Percentiles rank a stretch among this genome's conserved stretches.
phyloP scores from a whole-genome alignment of 2,113 vertebrate genomes.

The Hylia prasina region DNA sequence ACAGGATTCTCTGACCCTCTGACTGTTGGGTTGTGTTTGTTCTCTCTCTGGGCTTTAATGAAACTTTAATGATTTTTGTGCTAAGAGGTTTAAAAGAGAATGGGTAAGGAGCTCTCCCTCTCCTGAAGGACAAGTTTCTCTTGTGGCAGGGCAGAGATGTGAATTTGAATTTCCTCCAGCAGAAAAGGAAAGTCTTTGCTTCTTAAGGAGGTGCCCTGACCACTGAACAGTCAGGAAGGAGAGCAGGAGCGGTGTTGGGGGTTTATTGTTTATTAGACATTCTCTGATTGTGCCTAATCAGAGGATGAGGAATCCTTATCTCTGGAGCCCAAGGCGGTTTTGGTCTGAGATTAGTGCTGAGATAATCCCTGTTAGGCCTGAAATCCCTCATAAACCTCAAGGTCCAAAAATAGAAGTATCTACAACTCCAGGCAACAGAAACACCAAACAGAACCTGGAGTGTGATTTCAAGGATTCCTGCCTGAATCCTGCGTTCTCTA shows the following conservation, averaged over 20 bases:
- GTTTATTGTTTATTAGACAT: not conserved
- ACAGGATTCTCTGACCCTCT: not conserved
- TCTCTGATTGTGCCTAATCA: not conserved
- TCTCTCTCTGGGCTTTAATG: not conserved
- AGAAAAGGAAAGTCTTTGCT: not conserved
- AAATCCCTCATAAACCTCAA: not conserved
- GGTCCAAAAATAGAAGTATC: not conserved
- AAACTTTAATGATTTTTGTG: not conserved
- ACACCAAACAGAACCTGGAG: not conserved
- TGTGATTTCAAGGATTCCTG: not conserved
- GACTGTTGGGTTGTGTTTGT: not conserved
- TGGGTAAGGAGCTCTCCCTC: not conserved
- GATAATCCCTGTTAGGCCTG: not conserved
- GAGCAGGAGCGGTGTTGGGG: not conserved
- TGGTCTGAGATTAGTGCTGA: slow-evolving; percentile 52
- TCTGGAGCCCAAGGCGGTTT: not conserved
- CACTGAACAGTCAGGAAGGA: not conserved
- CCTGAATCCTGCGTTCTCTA: not conserved
- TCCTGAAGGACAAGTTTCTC: not conserved
- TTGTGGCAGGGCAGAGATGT: not conserved
- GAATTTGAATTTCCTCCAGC: not conserved
- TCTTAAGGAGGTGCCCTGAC: not conserved
- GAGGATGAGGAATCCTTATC: not conserved
- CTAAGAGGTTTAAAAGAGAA: not conserved
- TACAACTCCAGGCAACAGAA: not conserved